Evolutionary conservation across 92 coral and sea anemone genomes (phyloP).

Genomic region (Parazoanthus swiftii): DNA sequence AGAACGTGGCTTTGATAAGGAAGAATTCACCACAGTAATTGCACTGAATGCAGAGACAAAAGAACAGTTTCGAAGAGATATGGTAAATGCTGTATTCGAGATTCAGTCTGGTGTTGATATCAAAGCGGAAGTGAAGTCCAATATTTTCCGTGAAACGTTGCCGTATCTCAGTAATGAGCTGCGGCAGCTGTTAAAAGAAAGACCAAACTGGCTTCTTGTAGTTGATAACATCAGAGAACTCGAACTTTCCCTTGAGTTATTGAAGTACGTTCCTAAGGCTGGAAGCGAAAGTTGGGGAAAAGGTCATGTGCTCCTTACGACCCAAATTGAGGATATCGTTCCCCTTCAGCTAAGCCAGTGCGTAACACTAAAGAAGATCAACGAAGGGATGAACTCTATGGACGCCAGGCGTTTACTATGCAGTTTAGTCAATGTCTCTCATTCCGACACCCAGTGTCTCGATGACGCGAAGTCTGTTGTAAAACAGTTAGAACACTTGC

Average conservation of each 20-base stretch:
- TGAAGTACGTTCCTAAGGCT: not conserved
- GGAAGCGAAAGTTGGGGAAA: not conserved
- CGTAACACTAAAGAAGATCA: constrained; percentile 7
- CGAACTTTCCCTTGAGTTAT: not conserved
- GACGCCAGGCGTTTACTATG: not conserved
- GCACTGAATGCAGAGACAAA: constrained; percentile 18
- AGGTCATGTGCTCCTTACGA: constrained; percentile 6
- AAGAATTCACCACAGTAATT: constrained; percentile 5
- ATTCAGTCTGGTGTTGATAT: not conserved
- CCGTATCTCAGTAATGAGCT: not conserved
- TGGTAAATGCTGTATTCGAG: not conserved
- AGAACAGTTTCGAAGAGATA: constrained; percentile 2
- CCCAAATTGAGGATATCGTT: not conserved
- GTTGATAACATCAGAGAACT: constrained; percentile 25
- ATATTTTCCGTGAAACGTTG: not conserved
- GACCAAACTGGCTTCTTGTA: constrained; percentile 31
- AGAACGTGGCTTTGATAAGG: not conserved
- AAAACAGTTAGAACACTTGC: not conserved
- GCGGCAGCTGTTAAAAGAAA: not conserved
- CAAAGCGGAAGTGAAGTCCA: not conserved
- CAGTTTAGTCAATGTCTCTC: not conserved
- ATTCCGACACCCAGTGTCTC: not conserved
- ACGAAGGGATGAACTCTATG: not conserved
- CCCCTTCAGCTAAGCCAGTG: not conserved
- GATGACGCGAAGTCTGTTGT: not conserved